Percentiles rank a stretch among this genome's conserved stretches.
Conservation (phyloP, 2,797 vertebrate species). For the Coreius guichenoti region DNA sequence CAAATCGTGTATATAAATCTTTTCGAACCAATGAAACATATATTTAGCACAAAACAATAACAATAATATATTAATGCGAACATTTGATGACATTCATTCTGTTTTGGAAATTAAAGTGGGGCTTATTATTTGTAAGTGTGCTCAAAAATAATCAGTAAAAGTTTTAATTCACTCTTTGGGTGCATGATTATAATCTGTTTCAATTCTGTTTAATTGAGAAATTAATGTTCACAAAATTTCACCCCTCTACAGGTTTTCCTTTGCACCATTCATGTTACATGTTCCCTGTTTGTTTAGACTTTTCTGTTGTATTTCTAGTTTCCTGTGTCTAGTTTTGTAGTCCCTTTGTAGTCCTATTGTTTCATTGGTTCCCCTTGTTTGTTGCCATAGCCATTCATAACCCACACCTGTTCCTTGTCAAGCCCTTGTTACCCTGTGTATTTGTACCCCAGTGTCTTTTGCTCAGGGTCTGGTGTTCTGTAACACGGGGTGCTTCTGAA, state of each 20-base stretch:
- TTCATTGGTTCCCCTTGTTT: too few species aligned
- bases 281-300: too few species aligned
- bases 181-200: background rate
- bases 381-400: too few species aligned
- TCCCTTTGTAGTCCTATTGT: too few species aligned
- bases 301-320: too few species aligned
- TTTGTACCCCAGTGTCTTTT: too few species aligned
- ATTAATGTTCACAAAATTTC: background rate
- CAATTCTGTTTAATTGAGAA: background rate
- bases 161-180: too few species aligned
- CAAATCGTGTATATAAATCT: background rate
- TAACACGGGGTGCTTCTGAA: too few species aligned
- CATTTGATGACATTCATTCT: background rate
- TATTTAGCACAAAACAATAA: background rate
- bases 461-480: too few species aligned
- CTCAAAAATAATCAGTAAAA: background rate
- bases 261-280: background rate
- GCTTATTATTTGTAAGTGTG: background rate
- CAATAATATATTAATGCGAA: background rate
- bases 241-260: background rate
- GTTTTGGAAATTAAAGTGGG: background rate
- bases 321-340: background rate
- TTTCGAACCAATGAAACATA: conserved; percentile 5
- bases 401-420: too few species aligned
- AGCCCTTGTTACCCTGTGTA: too few species aligned